phyloP scores from a whole-genome alignment of 2,113 vertebrate species.

The Amblyopsis rosae region DNA sequence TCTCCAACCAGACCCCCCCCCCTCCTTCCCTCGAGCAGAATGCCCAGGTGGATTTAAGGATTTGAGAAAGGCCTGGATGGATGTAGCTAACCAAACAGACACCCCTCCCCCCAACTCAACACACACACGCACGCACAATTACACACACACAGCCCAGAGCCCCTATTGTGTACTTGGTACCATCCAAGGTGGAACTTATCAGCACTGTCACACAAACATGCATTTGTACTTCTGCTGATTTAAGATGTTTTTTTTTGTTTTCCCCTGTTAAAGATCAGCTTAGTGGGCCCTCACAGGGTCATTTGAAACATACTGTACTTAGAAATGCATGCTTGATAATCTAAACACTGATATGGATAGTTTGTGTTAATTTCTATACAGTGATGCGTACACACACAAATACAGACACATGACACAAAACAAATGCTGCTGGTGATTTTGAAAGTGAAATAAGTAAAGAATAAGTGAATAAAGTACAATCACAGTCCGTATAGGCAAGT shows the following conservation, averaged over 20 bases:
- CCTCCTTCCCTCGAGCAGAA: conserved; percentile 44
- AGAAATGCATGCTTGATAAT: no score
- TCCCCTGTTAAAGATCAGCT: no score
- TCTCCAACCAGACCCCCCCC: conserved; percentile 41
- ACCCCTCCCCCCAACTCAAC: conserved; percentile 1
- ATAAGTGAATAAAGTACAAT: no score
- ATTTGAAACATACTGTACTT: no score
- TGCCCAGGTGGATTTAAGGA: conserved; percentile 32
- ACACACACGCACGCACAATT: background rate
- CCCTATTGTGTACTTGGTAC: background rate
- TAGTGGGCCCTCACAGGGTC: no score
- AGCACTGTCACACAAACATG: background rate
- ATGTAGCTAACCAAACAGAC: conserved; percentile 17
- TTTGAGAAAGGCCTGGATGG: conserved; percentile 20
- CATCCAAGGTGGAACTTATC: background rate
- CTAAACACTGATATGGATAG: no score
- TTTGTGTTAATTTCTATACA: no score
- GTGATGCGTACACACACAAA: background rate
- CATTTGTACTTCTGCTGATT: background rate
- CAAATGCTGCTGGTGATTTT: no score
- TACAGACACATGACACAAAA: background rate
- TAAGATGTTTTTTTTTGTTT: background rate
- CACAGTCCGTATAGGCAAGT: no score
- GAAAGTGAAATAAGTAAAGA: no score
- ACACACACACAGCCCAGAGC: background rate